Evolutionary conservation across 2,888 invertebrate genomes (phyloP).

Genomic region (Romanomermis culicivorax): DNA sequence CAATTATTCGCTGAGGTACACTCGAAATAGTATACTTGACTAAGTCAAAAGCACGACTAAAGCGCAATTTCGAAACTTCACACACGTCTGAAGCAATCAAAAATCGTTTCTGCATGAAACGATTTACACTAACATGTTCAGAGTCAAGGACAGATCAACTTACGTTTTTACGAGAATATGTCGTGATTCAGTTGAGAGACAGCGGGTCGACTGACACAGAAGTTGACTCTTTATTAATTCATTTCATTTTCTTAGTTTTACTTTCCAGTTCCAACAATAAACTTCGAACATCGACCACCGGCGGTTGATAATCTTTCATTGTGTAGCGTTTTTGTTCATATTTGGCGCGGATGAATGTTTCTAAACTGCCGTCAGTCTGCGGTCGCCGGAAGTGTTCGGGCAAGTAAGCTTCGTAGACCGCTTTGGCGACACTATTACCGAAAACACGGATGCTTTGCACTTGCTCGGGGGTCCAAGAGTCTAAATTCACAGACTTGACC

Average conservation of each 20-base stretch:
- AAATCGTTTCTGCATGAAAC: too few species aligned
- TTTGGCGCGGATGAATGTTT: constrained; percentile 86
- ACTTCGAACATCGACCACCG: not conserved
- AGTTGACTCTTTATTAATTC: too few species aligned
- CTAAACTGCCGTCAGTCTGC: constrained; percentile 69
- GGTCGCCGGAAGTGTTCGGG: constrained; percentile 87
- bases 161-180: too few species aligned
- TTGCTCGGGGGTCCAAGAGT: constrained; percentile 96
- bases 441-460: constrained; percentile 81
- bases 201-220: too few species aligned
- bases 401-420: constrained; percentile 86
- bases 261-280: not conserved
- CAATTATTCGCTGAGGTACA: too few species aligned
- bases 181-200: too few species aligned
- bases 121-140: too few species aligned
- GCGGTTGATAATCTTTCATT: constrained; percentile 41
- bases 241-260: not conserved
- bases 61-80: too few species aligned
- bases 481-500: constrained; percentile 91
- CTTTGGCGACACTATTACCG: constrained; percentile 82
- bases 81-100: too few species aligned
- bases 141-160: too few species aligned
- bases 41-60: too few species aligned
- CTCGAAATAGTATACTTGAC: too few species aligned
- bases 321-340: constrained; percentile 97